phyloP scores from a whole-genome alignment of 2,113 vertebrate genomes.

The Trematocara zebra region DNA sequence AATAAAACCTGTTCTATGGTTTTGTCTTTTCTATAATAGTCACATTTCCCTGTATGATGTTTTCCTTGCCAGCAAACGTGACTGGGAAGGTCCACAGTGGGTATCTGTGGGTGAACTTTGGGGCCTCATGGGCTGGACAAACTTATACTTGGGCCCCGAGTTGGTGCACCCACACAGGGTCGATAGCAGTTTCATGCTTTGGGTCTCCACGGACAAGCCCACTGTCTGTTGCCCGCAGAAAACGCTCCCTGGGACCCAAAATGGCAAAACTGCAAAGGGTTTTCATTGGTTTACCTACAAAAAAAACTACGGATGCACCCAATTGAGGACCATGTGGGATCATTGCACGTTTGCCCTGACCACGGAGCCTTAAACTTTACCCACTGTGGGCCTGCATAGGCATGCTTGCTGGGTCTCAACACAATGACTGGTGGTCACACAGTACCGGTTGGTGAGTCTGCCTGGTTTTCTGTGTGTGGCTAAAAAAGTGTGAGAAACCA shows the following conservation, averaged over 20 bases:
- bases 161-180: not conserved
- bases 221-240: not conserved
- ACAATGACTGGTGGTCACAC: conserved; percentile 16
- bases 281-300: not conserved
- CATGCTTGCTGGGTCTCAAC: not conserved
- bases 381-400: not conserved
- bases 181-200: not conserved
- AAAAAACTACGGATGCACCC: not conserved
- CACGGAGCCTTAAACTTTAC: not conserved
- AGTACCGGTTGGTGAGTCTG: not conserved
- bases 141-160: not conserved
- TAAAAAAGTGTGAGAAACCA: conserved; percentile 1
- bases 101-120: not conserved
- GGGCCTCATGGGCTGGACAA: not conserved
- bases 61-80: not conserved
- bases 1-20: too few relatives aligned
- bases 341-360: fast-evolving
- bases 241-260: not conserved
- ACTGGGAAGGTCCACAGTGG: not conserved
- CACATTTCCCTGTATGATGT: not conserved
- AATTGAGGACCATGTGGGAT: not conserved
- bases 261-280: not conserved
- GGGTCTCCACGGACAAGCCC: not conserved
- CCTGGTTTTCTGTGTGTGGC: not conserved
- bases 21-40: too few relatives aligned